Evolutionary conservation across 2,113 vertebrate species (phyloP).

Genomic region (Blennius ocellaris): DNA sequence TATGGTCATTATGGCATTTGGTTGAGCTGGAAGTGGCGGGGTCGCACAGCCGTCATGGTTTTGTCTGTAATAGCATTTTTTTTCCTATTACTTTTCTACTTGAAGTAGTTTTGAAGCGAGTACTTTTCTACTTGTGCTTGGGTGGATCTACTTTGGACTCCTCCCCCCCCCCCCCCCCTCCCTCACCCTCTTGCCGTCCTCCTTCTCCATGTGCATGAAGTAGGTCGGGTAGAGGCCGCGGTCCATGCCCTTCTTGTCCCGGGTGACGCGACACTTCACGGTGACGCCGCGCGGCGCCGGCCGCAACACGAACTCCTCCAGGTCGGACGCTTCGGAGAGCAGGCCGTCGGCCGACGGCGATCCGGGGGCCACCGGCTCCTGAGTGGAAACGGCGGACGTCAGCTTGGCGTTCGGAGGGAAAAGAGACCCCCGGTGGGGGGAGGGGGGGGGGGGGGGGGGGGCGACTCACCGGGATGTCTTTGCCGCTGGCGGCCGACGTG

Average conservation of each 20-base stretch:
- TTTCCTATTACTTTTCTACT: no score
- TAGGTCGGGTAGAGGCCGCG: constrained; percentile 95
- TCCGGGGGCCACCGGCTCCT: constrained; percentile 84
- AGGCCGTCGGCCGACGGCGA: constrained; percentile 81
- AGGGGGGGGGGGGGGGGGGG: not conserved
- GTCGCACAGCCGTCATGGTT: no score
- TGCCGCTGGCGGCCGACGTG: constrained; percentile 85
- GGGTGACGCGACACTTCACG: constrained; percentile 91
- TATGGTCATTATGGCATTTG: no score
- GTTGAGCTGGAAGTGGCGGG: no score
- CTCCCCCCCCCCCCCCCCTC: no score
- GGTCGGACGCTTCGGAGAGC: constrained; percentile 86
- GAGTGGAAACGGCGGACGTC: not conserved
- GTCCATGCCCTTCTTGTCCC: constrained; percentile 98
- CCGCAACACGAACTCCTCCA: constrained; percentile 90
- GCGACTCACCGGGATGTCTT: constrained; percentile 85
- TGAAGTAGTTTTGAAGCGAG: no score
- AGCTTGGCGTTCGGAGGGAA: no score
- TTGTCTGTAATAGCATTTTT: no score
- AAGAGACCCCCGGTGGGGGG: not conserved
- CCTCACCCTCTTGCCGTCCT: constrained; percentile 94
- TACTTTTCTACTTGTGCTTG: no score
- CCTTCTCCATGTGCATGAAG: constrained; percentile 96
- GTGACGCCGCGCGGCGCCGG: constrained; percentile 91
- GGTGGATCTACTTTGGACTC: no score